Conservation (phyloP, 64 coral and sea anemone species). For the Montipora efflorescens region DNA sequence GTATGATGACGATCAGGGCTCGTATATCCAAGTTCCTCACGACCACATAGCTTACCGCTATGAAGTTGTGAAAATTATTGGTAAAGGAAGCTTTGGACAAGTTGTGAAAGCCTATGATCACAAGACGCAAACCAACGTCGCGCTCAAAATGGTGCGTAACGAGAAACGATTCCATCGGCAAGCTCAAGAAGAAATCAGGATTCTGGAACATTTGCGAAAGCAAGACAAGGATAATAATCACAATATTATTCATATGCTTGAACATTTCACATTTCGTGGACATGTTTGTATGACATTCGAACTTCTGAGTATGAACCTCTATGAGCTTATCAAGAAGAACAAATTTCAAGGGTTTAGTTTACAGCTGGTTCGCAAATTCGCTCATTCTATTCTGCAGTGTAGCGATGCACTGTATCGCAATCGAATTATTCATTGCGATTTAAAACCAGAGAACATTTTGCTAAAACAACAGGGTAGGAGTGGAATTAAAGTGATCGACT, state of each 20-base stretch:
- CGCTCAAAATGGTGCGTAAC: slow-evolving; percentile 99
- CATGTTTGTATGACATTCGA: slow-evolving; percentile 99
- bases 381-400: slow-evolving; percentile 99
- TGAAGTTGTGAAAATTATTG: slow-evolving; percentile 98
- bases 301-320: slow-evolving; percentile 97
- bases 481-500: slow-evolving; percentile 99
- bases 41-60: slow-evolving; percentile 99
- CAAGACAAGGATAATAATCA: slow-evolving; percentile 98
- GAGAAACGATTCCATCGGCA: slow-evolving; percentile 97
- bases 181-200: slow-evolving; percentile 87
- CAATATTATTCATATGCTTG: slow-evolving; percentile 99
- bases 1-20: slow-evolving; percentile 99
- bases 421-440: slow-evolving; percentile 96
- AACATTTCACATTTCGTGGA: slow-evolving; percentile 96
- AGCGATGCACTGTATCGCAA: slow-evolving; percentile 92
- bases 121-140: slow-evolving; percentile 93
- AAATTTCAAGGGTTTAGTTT: slow-evolving; percentile 99
- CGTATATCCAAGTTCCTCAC: slow-evolving; percentile 99
- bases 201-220: slow-evolving; percentile 95
- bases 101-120: slow-evolving; percentile 99
- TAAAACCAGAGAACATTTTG: slow-evolving; percentile 98
- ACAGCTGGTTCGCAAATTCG: slow-evolving; percentile 95
- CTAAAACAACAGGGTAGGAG: slow-evolving; percentile 98
- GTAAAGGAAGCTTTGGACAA: slow-evolving; percentile 99
- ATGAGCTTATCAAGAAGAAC: slow-evolving; percentile 99